Base-by-base conservation (phyloP, 1,140 invertebrate genomes). In the Portunus trituberculatus region DNA sequence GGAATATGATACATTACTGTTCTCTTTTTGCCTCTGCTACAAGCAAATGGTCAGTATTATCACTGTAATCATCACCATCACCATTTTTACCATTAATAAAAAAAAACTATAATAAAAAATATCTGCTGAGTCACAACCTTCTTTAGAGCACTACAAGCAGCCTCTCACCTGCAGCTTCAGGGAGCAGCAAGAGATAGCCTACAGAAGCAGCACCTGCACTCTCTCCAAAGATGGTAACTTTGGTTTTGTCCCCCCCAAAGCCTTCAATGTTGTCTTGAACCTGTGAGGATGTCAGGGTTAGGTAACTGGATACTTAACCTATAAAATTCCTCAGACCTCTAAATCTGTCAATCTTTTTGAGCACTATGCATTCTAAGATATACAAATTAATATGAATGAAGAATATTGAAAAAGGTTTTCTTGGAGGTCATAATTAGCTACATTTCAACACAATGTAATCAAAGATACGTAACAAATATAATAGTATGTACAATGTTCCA, bases 81-180 rank as follows among this genome's bases (percentile, higher is more conserved):
- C 29, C 7, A 29, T 88, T 88, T 1, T 88, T 32, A 88, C 3
- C n/a, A 32, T 32, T 25, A 88, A 8, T n/a, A 88, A 6, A 10
- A 46, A 88, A 6, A 10, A 46, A 4, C 16, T 39, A 25, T 32
- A 20, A 39, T 39, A 1, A 39, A 39, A 39, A 3, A 25, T 3
- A 29, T 25, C 31, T 45, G n/a, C 31, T 25, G 4, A 31, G 16
- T 25, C 86, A 10, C 92, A 97, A 97, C 31, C 82, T 29, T 86
- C 39, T 96, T 96, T 7, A 96, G 20, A 7, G 20, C 67, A n/a
- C 12, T 76, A 76, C 20, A 20, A n/a, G 67, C 20, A 93, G 97
- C 97, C 96, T 98, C 97, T 59, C 32, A 90, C 88, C 67, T 45
- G 7, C 39, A 20, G 52, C 48, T 45, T 90, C 59, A 20, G 48